Base-by-base conservation (phyloP, 2,888 invertebrate species). In the Ctenicera cuprea region DNA sequence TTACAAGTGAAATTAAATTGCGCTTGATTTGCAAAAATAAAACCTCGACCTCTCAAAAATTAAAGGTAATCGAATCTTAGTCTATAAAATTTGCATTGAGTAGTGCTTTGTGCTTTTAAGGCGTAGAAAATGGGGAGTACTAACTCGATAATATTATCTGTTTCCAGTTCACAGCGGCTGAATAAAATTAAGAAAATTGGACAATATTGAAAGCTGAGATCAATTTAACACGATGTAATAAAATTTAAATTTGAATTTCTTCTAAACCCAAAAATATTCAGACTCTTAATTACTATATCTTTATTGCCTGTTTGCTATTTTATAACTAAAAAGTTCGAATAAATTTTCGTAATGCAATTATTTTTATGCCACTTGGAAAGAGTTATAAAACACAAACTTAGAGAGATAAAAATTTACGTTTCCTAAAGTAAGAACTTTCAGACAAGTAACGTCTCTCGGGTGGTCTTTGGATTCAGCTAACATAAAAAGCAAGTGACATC, bases 401-500 rank as follows among this genome's bases (percentile, higher is more conserved):
- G 62, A 38, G 38, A 70, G 50, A 70, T 70, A 70, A 54, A 69
- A 69, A 69, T 69, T 69, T 69, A 62, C 48, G 61, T 52, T 50
- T 22, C 63, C 3, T 41, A 48, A 66, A 71, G 54, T 71, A 73
- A 68, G 59, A 71, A 76, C 57, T 71, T 74, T 71, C 57, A 63
- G 63, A 64, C 54, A 57, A 74, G 67, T 67, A 62, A 68, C 59
- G 65, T 66, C 69, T 73, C 71, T 48, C 12, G 71, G 71, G 68
- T 72, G 54, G 74, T 70, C 65, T 72, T 69, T 62, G 41, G 52
- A 71, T 61, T 52, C 33, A 43, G 33, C 61, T 70, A 74, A 78
- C 73, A 76, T 79, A 79, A 79, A 80, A 80, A 80, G 77, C 79
- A 79, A 81, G 82, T 76, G 81, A 82, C 82, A 83, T 79, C 79